A percentile compares a stretch with the other conserved stretches of the same genome.
phyloP scores from a whole-genome alignment of 2,888 invertebrate genomes.

The Leptarthrus brevirostris region DNA sequence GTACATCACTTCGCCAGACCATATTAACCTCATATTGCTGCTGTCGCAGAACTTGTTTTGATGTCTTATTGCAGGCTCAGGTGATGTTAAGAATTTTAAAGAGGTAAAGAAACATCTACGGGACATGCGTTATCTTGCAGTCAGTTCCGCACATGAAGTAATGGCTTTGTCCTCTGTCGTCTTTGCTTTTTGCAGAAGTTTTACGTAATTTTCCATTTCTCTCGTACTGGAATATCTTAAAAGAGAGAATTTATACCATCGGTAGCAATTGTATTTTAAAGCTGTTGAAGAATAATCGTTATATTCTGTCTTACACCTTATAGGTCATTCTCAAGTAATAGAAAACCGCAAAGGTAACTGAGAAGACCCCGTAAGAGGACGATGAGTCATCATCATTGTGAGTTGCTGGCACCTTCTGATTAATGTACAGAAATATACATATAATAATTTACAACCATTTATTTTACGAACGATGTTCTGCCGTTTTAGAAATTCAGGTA shows the following conservation, averaged over 20 bases:
- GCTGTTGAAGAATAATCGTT: too few relatives aligned
- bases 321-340: too few relatives aligned
- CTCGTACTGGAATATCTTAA: not conserved
- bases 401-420: too few relatives aligned
- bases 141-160: constrained; percentile 42
- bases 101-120: constrained; percentile 32
- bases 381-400: too few relatives aligned
- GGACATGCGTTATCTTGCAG: constrained; percentile 33
- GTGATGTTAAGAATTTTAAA: constrained; percentile 45
- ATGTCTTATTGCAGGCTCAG: constrained; percentile 39
- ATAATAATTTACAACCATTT: too few relatives aligned
- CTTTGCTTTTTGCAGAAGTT: not conserved
- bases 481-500: too few relatives aligned
- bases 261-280: not conserved
- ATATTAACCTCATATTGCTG: not conserved
- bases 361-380: too few relatives aligned
- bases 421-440: too few relatives aligned
- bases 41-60: constrained; percentile 45
- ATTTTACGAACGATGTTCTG: too few relatives aligned
- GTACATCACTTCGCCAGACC: constrained; percentile 13
- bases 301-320: too few relatives aligned
- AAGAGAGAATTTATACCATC: constrained; percentile 25
- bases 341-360: too few relatives aligned
- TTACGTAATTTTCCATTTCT: constrained; percentile 14
- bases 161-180: not conserved